phyloP scores from a whole-genome alignment of 2,113 vertebrate species.

The Cynopterus brachyotis region DNA sequence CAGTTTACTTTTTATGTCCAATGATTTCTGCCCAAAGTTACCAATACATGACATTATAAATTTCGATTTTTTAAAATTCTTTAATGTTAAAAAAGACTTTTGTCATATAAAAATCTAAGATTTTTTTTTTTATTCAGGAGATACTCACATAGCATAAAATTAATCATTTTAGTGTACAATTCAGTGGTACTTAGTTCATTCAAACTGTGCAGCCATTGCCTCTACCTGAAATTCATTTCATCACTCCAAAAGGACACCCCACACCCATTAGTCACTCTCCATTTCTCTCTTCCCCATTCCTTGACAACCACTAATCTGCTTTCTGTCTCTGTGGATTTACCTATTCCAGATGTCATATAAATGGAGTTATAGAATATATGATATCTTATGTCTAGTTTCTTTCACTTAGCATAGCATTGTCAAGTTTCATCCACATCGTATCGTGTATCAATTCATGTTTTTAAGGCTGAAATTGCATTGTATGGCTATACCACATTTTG shows the following conservation, averaged over 20 bases:
- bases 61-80: background rate
- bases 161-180: background rate
- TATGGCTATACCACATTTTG: background rate
- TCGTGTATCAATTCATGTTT: background rate
- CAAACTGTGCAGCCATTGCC: background rate
- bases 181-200: background rate
- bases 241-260: background rate
- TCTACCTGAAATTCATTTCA: background rate
- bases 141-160: background rate
- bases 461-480: background rate
- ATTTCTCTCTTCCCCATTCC: background rate
- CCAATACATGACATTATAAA: background rate
- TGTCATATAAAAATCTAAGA: background rate
- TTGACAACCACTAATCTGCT: background rate
- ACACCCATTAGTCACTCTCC: background rate
- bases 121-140: background rate
- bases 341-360: background rate
- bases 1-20: background rate
- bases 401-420: background rate
- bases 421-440: background rate
- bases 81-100: background rate
- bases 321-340: background rate
- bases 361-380: background rate
- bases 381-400: background rate
- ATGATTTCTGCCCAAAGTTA: background rate